Evolutionary conservation across 2,888 invertebrate genomes (phyloP).

Genomic region (Lepidocyrtinus sp.): DNA sequence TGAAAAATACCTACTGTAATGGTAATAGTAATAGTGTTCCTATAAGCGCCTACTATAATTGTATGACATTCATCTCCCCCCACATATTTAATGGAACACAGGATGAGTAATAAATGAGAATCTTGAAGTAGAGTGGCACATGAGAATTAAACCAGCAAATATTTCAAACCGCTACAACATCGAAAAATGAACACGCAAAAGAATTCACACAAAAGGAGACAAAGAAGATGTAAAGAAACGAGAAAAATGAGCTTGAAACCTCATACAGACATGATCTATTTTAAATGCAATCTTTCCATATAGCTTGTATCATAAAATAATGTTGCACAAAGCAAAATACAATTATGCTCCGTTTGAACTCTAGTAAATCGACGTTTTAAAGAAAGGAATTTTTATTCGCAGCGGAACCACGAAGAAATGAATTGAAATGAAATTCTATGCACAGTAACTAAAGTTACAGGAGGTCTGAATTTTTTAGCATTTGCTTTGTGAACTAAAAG

Average conservation of each 20-base stretch:
- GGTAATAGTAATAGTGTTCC: too few relatives aligned
- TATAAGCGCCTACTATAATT: not conserved
- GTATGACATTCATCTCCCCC: not conserved
- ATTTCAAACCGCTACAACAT: not conserved
- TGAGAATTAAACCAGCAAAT: constrained; percentile 30
- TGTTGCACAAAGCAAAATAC: not conserved
- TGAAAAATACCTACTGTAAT: not conserved
- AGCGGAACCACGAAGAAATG: too few relatives aligned
- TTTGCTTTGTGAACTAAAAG: too few relatives aligned
- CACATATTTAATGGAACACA: not conserved
- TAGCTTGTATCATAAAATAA: not conserved
- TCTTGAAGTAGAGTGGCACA: constrained; percentile 23
- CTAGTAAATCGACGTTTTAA: not conserved
- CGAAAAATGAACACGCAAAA: constrained; percentile 12
- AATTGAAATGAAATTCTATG: too few relatives aligned
- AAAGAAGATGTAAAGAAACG: not conserved
- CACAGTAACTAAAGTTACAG: too few relatives aligned
- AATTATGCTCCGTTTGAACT: too few relatives aligned
- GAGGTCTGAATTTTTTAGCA: too few relatives aligned
- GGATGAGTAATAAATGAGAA: constrained; percentile 24
- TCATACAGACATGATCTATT: not conserved
- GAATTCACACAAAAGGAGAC: not conserved
- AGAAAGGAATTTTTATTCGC: not conserved
- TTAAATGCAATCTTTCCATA: not conserved
- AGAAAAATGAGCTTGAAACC: constrained; percentile 1